Conservation (phyloP, 2,888 invertebrate genomes). For the Tinea trinotella region DNA sequence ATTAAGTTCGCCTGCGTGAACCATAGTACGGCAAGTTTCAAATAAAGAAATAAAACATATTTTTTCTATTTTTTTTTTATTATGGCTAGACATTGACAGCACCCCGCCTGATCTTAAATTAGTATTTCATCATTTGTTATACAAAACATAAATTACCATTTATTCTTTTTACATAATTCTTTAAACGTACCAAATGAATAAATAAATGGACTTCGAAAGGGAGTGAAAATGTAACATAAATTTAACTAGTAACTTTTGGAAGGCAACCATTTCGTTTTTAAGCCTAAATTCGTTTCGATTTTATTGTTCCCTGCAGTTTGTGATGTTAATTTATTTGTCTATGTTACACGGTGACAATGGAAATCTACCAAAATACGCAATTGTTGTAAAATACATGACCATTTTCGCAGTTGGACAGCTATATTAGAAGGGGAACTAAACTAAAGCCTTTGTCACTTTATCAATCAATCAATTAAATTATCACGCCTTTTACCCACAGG, state of each 20-base stretch:
- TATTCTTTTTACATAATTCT: constrained; percentile 39
- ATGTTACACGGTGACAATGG: constrained; percentile 45
- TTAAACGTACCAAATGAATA: constrained; percentile 50
- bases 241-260: constrained; percentile 30
- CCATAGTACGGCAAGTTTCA: too few species aligned
- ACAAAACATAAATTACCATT: too few species aligned
- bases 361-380: constrained; percentile 12
- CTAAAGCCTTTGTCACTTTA: too few species aligned
- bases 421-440: not conserved
- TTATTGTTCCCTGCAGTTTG: constrained; percentile 31
- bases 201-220: constrained; percentile 57
- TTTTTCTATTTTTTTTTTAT: too few species aligned
- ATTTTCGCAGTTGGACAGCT: not conserved
- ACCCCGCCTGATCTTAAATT: too few species aligned
- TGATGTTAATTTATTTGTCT: constrained; percentile 56
- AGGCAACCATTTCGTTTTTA: constrained; percentile 27
- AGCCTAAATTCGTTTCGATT: constrained; percentile 33
- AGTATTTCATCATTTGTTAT: too few species aligned
- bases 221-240: constrained; percentile 50
- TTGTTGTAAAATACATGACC: not conserved
- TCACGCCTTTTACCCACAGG: too few species aligned
- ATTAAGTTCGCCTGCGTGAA: too few species aligned
- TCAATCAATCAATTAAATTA: too few species aligned
- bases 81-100: too few species aligned
- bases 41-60: too few species aligned